Evolutionary conservation across 2,797 vertebrate species (phyloP), one percentile per base, ranked within the genome.

Genomic region (Tinamus major): DNA sequence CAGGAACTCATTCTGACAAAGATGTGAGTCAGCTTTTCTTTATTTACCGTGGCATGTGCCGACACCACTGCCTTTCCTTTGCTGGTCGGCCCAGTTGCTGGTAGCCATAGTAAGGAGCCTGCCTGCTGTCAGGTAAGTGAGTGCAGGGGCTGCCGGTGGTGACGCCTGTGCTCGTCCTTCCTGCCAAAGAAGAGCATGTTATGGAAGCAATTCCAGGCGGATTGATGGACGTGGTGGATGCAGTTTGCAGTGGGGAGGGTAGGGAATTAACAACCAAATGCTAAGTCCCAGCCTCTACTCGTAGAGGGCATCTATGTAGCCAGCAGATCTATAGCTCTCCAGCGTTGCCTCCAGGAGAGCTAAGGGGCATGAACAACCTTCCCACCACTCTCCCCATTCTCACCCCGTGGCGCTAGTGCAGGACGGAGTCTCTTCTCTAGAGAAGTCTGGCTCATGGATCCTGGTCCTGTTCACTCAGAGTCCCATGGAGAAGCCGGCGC

Each of bases 61-160:
- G 74, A 70, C 41, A 77, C 59, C 67, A 77, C 39, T 51, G n/a
- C 35, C 68, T n/a, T 63, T 44, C 16, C 9, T 41, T 92, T 76
- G 29, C 46, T 88, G 56, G 46, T 70, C 46, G 59, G 51, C 44
- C 91, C 58, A 70, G 70, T 44, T 80, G 87, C 49, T 70, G 13
- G 42, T 37, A 18, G 42, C 37, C 35, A 59, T 33, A 29, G 82
- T 62, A 80, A 10, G 8, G 49, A 29, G 41, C 24, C 41, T 75
- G 82, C 72, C 85, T 87, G 2, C 29, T 53, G n/a, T 71, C 90
- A 90, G 67, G 84, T 93, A 65, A 71, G 62, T 89, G 41, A 74
- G 79, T 35, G 55, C 37, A 58, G 58, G 78, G 61, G 35, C 48
- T 46, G 75, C 11, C 67, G 68, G 68, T 37, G 78, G 71, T 58